Conservation (phyloP, 2,113 vertebrate genomes). For the Oncorhynchus gorbuscha region DNA sequence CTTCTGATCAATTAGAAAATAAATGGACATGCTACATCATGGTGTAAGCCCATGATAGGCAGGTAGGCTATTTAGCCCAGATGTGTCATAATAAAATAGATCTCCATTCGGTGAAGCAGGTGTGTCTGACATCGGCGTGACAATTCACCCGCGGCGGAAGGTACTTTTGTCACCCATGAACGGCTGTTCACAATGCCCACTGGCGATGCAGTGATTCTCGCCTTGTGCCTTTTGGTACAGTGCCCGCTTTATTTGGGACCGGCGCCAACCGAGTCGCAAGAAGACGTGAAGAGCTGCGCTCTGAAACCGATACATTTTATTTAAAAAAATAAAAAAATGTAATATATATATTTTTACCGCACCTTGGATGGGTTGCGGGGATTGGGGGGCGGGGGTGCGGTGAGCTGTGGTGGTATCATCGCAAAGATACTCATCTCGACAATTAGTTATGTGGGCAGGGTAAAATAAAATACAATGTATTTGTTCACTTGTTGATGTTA, state of each 20-base stretch:
- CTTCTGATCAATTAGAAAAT: background rate
- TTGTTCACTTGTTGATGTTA: background rate
- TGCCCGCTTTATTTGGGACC: background rate
- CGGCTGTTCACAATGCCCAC: background rate
- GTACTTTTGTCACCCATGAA: background rate
- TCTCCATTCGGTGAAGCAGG: background rate
- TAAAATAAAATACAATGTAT: background rate
- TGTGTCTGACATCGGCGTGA: background rate
- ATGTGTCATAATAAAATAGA: background rate
- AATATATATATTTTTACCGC: conserved; percentile 33
- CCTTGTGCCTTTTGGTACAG: background rate
- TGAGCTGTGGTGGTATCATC: background rate
- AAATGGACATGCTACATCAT: background rate
- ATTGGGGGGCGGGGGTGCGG: conserved; percentile 14
- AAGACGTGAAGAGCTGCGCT: conserved; percentile 15
- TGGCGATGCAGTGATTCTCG: background rate
- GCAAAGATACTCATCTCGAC: background rate
- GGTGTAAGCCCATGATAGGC: background rate
- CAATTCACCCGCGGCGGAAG: background rate
- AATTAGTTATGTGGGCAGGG: background rate
- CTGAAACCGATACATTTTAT: conserved; percentile 3
- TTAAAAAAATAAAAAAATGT: too few species aligned
- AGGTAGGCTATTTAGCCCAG: too few species aligned
- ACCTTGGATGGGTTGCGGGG: conserved; percentile 34
- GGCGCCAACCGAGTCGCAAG: conserved; percentile 7